phyloP scores from a whole-genome alignment of 2,113 vertebrate species.

The Tupaia chinensis region DNA sequence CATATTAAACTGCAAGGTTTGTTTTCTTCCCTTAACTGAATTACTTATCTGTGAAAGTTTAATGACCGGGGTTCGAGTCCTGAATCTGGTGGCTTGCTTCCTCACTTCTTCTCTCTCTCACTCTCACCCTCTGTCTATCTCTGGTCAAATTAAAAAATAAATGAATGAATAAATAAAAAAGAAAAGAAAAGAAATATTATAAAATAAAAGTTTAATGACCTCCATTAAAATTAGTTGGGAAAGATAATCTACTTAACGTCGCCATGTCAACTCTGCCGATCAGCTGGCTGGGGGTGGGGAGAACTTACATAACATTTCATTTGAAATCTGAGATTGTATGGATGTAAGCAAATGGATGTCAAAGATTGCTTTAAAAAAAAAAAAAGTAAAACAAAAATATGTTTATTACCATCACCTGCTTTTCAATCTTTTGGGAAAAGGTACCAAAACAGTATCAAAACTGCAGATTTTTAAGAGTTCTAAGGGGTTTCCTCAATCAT shows the following conservation, averaged over 20 bases:
- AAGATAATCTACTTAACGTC: not conserved
- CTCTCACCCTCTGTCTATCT: too few relatives aligned
- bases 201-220: not conserved
- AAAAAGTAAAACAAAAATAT: not conserved
- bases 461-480: not conserved
- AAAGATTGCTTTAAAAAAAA: slow-evolving; percentile 2
- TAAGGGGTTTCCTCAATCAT: not conserved
- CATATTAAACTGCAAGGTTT: not conserved
- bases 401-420: not conserved
- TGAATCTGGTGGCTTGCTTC: too few relatives aligned
- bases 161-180: too few relatives aligned
- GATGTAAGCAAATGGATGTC: not conserved
- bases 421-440: not conserved
- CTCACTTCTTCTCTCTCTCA: too few relatives aligned
- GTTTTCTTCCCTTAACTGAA: not conserved
- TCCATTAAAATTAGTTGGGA: not conserved
- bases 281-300: not conserved
- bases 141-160: too few relatives aligned
- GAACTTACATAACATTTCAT: not conserved
- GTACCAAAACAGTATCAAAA: not conserved
- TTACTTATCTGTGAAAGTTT: not conserved
- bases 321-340: not conserved
- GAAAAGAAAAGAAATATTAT: too few relatives aligned
- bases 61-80: not conserved
- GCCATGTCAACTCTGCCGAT: not conserved